These are phyloP conservation scores for Nomada fucata DNA, from an alignment of 2,888 invertebrate genomes.

Conservation along the genomic window DNA sequence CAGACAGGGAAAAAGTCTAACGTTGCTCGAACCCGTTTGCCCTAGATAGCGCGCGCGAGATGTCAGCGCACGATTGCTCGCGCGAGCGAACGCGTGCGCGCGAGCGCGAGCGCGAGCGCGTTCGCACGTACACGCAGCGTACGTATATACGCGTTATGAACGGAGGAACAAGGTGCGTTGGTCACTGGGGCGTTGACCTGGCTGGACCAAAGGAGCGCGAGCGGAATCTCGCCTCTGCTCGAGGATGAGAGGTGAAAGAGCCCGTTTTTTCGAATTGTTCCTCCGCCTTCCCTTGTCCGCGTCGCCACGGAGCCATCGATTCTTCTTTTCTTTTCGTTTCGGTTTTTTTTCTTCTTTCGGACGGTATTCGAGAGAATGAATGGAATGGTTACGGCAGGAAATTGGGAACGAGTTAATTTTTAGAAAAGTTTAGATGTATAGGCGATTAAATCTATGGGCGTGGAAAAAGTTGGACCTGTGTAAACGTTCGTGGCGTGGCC, in stretches of 20 bases:
- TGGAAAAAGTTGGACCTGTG: too few species aligned
- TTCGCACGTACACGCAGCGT: slow-evolving; percentile 21
- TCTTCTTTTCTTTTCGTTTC: neutral
- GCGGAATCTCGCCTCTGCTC: slow-evolving; percentile 63
- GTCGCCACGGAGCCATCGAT: neutral
- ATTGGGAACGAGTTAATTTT: too few species aligned
- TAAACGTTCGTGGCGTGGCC: too few species aligned
- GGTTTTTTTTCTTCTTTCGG: neutral
- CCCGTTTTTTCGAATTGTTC: slow-evolving; percentile 50
- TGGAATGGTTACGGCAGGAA: too few species aligned
- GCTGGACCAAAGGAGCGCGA: slow-evolving; percentile 80
- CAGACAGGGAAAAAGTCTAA: slow-evolving; percentile 66
- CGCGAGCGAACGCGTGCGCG: slow-evolving; percentile 11
- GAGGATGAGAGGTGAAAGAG: slow-evolving; percentile 57
- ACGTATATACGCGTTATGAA: slow-evolving; percentile 66
- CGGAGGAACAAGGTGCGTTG: slow-evolving; percentile 80
- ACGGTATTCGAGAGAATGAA: too few species aligned
- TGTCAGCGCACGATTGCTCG: slow-evolving; percentile 4
- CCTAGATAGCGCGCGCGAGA: slow-evolving; percentile 64
- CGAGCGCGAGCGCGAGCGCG: slow-evolving; percentile 36
- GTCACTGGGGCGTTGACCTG: slow-evolving; percentile 84
- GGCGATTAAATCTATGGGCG: too few species aligned
- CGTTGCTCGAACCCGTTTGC: slow-evolving; percentile 66
- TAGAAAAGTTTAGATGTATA: too few species aligned
- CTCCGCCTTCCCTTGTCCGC: slow-evolving; percentile 28